Evolutionary conservation across 2,113 vertebrate genomes (phyloP).

Genomic region (Gambusia affinis): DNA sequence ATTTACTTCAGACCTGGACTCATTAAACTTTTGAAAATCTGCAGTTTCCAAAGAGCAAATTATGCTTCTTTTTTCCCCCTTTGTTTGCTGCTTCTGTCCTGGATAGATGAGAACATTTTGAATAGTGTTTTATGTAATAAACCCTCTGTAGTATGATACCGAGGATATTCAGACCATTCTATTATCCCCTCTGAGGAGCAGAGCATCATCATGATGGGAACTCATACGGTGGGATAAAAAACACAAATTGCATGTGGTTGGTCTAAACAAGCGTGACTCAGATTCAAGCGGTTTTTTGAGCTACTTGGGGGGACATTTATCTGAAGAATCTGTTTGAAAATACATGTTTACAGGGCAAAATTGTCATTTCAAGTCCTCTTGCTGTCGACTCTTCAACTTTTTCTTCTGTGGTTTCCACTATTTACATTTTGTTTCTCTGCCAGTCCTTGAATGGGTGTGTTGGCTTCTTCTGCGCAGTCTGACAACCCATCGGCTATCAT

Average conservation of each 20-base stretch:
- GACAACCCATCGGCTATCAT: background rate
- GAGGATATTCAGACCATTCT: background rate
- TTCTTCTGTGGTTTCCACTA: background rate
- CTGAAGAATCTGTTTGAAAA: background rate
- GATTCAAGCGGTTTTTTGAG: background rate
- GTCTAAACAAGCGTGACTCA: background rate
- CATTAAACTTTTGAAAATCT: slow-evolving; percentile 24
- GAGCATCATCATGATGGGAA: background rate
- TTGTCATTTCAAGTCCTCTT: background rate
- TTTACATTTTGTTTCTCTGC: background rate
- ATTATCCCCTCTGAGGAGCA: background rate
- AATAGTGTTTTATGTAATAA: background rate
- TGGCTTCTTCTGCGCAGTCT: background rate
- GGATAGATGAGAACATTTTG: background rate
- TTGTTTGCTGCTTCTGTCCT: slow-evolving; percentile 4
- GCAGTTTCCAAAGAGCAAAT: slow-evolving; percentile 1
- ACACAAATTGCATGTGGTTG: background rate
- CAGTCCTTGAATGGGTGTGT: slow-evolving; percentile 4
- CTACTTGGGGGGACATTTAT: background rate
- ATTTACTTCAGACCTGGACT: slow-evolving; percentile 14
- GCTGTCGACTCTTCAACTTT: background rate
- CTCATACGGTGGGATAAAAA: background rate
- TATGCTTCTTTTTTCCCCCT: background rate
- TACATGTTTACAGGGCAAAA: background rate
- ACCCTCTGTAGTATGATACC: background rate